Base-by-base conservation (phyloP, 2,113 vertebrate species). In the Spheniscus mendiculus region DNA sequence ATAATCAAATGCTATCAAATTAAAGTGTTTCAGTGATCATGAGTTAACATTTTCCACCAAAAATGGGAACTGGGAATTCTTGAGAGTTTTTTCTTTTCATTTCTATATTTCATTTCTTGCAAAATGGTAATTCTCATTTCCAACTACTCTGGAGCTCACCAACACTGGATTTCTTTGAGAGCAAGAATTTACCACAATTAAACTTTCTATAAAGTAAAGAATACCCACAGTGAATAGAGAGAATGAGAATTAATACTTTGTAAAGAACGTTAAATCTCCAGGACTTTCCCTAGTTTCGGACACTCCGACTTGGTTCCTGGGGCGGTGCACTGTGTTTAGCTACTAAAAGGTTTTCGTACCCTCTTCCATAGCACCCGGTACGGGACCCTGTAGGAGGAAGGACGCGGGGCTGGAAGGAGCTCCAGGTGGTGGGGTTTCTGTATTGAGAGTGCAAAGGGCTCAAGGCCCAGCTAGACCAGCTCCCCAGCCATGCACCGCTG, bases 291-390 rank as follows among this genome's bases (percentile, higher is more conserved):
- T 50, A 38, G 10, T 32, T 90, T 86, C 72, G 80, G 50, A 36
- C 26, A 29, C 22, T 42, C 36, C 12, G 25, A 21, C 23, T 32
- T 58, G 12, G 23, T 30, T 80, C 36, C 53, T 52, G 36, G 32
- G 26, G 5, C 2, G 3, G 7, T 61, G 34, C 11, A 9, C 18
- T 22, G 34, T 44, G 19, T 47, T 79, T 61, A n/a, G 17, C 49
- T 59, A 45, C 22, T 26, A 15, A 40, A 70, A 82, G 14, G 8
- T n/a, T 77, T 85, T 76, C n/a, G 38, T 8, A 50, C 11, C 3
- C 4, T 78, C n/a, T 42, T 63, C 34, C 0, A 0, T 10, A 73
- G 58, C 49, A 49, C 4, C 49, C 42, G 19, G 50, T 21, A 56
- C 2, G 5, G 69, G 78, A 23, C 30, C 20, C n/a, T 36, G 25